Evolutionary conservation across 2,113 vertebrate species (phyloP).

Genomic region (Sturnira hondurensis): DNA sequence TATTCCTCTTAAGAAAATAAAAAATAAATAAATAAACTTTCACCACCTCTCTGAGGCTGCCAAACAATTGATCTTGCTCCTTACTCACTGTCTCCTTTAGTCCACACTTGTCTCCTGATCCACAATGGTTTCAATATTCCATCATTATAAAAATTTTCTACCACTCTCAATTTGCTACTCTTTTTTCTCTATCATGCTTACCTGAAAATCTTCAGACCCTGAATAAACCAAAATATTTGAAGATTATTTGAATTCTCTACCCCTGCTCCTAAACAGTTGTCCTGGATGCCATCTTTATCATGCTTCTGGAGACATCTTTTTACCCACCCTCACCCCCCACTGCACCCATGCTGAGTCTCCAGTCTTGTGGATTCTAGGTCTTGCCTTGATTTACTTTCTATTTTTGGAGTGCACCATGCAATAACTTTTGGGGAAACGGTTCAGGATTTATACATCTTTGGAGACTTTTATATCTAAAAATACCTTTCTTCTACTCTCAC

Average conservation of each 20-base stretch:
- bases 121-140: neutral
- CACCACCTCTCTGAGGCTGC: neutral
- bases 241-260: neutral
- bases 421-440: neutral
- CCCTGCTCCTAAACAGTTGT: neutral
- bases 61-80: neutral
- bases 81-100: neutral
- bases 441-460: neutral
- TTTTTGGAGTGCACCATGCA: neutral
- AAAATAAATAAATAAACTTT: neutral
- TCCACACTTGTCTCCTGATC: neutral
- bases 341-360: neutral
- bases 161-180: neutral
- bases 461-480: neutral
- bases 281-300: neutral
- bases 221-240: neutral
- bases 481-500: neutral
- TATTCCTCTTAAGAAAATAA: neutral
- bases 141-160: neutral
- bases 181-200: neutral
- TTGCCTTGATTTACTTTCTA: neutral
- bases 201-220: neutral
- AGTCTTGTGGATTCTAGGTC: neutral
- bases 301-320: neutral
- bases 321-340: neutral